Base-by-base conservation (phyloP, 2,888 invertebrate genomes). In the Dolichomitus sp. region DNA sequence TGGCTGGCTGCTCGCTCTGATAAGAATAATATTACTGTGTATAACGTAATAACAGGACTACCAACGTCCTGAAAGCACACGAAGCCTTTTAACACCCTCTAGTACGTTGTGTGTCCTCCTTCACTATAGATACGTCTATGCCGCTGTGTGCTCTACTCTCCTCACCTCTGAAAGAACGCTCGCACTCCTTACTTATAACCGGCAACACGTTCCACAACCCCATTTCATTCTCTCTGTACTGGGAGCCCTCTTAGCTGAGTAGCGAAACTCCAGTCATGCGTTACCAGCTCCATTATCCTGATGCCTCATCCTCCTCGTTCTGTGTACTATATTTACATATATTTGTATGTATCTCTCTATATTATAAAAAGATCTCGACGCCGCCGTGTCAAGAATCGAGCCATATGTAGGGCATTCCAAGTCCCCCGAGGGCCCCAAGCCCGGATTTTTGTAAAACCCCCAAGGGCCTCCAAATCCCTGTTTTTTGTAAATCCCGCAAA, bases 1-100 rank as follows among this genome's bases (percentile, higher is more conserved):
- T 7, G 30, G 80, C 72, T 72, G 87, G 84, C 87, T 88, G 88
- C 87, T 83, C 85, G 83, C 75, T 83, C 77, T 85, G 89, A 91
- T 90, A 90, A 90, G 89, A 89, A 89, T 90, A 90, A 90, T 88
- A 87, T 85, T 84, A 45, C 77, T 73, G 48, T 73, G 84, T 84
- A 84, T 88, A 89, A 89, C 88, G 89, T 90, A 88, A 90, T 90
- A 89, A 90, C 89, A 88, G 81, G 74, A 85, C 85, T 37, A 54
- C 37, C 19, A 52, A 17, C 54, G 61, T 57, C 45, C 86, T 87
- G 85, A 88, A 73, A 89, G 88, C 88, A 85, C 75, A 81, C 85
- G 84, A 78, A 82, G 87, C 87, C 87, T 72, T 87, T 85, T 81
- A 87, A 70, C 33, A 50, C 57, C 54, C 48, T 40, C 65, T 19